phyloP scores from a whole-genome alignment of 2,888 invertebrate species.

The Lobophora halterata region DNA sequence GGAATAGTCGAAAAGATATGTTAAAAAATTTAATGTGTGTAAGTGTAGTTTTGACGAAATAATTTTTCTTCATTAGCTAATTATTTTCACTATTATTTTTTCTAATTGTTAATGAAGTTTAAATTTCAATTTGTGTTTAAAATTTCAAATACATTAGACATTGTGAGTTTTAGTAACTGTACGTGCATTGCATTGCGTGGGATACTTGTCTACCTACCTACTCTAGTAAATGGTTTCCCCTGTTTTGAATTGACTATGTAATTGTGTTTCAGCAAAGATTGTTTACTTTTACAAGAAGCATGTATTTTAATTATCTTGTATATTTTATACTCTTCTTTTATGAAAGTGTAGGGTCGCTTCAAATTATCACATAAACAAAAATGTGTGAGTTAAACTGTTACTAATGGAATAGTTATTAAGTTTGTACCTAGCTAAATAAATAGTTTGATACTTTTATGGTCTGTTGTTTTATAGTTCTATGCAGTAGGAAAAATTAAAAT shows the following conservation, averaged over 20 bases:
- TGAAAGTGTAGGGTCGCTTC: too few relatives aligned
- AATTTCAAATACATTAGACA: not conserved
- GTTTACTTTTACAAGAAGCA: not conserved
- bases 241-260: not conserved
- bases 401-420: not conserved
- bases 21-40: too few relatives aligned
- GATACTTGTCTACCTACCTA: slow-evolving; percentile 17
- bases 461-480: not conserved
- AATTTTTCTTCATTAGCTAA: too few relatives aligned
- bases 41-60: too few relatives aligned
- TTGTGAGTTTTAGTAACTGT: slow-evolving; percentile 16
- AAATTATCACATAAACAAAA: too few relatives aligned
- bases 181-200: slow-evolving; percentile 28
- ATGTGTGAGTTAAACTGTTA: not conserved
- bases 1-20: too few relatives aligned
- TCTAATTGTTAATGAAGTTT: too few relatives aligned
- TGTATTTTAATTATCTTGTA: not conserved
- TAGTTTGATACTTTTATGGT: not conserved
- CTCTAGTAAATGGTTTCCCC: slow-evolving; percentile 4
- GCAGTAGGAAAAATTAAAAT: slow-evolving; percentile 7
- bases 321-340: too few relatives aligned
- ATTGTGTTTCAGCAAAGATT: slow-evolving; percentile 2
- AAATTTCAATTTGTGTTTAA: too few relatives aligned
- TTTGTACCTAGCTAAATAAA: not conserved
- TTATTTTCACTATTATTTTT: too few relatives aligned